Base-by-base conservation (phyloP, 2,797 vertebrate genomes). In the Myripristis murdjan region DNA sequence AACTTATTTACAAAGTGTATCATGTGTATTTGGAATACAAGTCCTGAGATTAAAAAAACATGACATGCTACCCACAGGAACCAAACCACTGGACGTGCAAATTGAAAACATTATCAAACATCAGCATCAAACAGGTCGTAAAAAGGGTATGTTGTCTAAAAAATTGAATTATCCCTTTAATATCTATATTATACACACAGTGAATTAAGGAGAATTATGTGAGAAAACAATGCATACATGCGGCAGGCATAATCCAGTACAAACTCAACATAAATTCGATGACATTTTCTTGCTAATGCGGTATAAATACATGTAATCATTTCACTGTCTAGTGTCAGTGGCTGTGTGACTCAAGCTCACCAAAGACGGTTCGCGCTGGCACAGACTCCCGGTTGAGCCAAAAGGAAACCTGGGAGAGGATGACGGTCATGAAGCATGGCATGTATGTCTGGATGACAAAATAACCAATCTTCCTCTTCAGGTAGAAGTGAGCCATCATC, bases 391-490 rank as follows among this genome's bases (percentile, higher is more conserved):
- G 92, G 92, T 99, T 99, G 64, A 99, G 94, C 98, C 98, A 99
- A 80, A 99, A 99, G 0, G 98, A 99, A 74, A 99, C 97, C 87
- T 99, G 98, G 0, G 98, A 99, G 84, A 99, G 91, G 81, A 99
- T 98, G 61, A 99, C 98, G 0, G 98, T 99, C 98, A 99, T 99
- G 87, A 99, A 98, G 92, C 98, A 99, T 14, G 98, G 98, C 90
- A 99, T 97, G 91, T 99, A 99, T 0, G 98, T 99, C 91, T 99
- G 98, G 89, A 99, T 99, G 85, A 99, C 97, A 33, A 99, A 99
- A 93, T 99, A 99, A 14, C 98, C 98, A 0, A 99, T 99, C 93
- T 99, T 99, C 89, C 98, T 96, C 93, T 99, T 99, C 91, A 99
- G 94, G 86, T 97, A 97, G 87, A 99, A 99, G 81, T 99, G 97